Base-by-base conservation (phyloP, 2,113 vertebrate species). In the Pteruthius melanotis region DNA sequence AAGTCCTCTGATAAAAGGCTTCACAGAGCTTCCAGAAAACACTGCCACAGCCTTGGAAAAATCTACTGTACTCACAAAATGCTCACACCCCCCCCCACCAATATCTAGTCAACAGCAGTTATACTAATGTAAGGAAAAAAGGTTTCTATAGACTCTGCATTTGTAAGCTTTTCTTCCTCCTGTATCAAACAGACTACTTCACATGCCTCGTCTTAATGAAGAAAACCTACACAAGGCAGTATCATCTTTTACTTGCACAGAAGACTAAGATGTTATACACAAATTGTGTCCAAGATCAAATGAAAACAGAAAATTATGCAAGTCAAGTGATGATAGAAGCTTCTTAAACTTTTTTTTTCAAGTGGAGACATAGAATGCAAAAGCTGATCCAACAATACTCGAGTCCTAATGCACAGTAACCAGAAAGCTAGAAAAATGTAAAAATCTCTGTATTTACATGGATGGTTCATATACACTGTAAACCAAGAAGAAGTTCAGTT, bases 1-100 rank as follows among this genome's bases (percentile, higher is more conserved):
- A 87, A 69, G 21, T 61, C 18, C 27, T 71, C 35, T 15, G 11
- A 70, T 12, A 23, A 11, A 37, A 53, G 28, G 26, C 23, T 77
- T 71, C 83, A 59, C 17, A 69, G 20, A 61, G 11, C 27, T 74
- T 78, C 44, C 65, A 78, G 30, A 90, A 76, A 85, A 30, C 37
- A 85, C 39, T 56, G 12, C 24, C 39, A 79, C 4, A 77, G n/a
- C 16, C 57, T 66, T 87, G 39, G n/a, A 82, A 86, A 87, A 56
- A 13, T 7, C 37, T 56, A 40, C 1, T 57, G 19, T 13, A 44
- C 15, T 69, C 40, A 39, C 44, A 44, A 20, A 44, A 44, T n/a
- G n/a, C n/a, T n/a, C n/a, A n/a, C n/a, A n/a, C 40, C 12, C 42
- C 0, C 17, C 2, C 0, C 2, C 33, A 28, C 13, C 35, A 66